Conservation (phyloP, 2,797 vertebrate species). For the Crenichthys baileyi region DNA sequence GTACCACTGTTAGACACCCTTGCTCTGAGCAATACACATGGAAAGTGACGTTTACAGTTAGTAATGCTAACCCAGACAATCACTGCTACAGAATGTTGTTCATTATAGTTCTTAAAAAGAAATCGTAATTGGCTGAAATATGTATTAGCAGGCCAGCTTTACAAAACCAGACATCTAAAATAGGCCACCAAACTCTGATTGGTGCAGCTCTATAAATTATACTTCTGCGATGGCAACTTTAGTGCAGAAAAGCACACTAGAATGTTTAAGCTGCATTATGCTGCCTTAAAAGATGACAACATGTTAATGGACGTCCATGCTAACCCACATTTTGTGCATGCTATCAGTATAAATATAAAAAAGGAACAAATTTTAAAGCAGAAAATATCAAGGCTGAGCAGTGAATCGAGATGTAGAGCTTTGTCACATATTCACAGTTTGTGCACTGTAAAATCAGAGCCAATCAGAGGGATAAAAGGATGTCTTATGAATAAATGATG, state of each 20-base stretch:
- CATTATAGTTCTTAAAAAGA: not conserved
- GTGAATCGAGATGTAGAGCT: not conserved
- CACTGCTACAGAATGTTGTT: not conserved
- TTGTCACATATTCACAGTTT: not conserved
- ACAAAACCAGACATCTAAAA: not conserved
- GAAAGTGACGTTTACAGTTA: not conserved
- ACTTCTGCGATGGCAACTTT: not conserved
- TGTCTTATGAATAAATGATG: not conserved
- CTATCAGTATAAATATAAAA: not conserved
- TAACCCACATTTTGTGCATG: not conserved
- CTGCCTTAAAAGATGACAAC: not conserved
- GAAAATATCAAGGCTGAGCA: slow-evolving; percentile 3
- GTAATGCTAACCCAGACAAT: not conserved
- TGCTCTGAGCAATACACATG: too few relatives aligned
- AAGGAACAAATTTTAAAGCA: not conserved
- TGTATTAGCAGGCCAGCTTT: not conserved
- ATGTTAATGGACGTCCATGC: not conserved
- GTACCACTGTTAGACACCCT: too few relatives aligned
- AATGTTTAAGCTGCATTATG: not conserved
- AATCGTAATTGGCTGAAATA: not conserved
- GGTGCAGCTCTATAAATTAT: not conserved
- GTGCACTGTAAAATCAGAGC: not conserved
- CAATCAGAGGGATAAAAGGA: not conserved
- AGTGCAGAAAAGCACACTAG: not conserved
- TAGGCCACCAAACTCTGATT: not conserved